Evolutionary conservation across 2,113 vertebrate species (phyloP), one percentile per base, ranked within the genome.

Genomic region (Ameiurus melas): DNA sequence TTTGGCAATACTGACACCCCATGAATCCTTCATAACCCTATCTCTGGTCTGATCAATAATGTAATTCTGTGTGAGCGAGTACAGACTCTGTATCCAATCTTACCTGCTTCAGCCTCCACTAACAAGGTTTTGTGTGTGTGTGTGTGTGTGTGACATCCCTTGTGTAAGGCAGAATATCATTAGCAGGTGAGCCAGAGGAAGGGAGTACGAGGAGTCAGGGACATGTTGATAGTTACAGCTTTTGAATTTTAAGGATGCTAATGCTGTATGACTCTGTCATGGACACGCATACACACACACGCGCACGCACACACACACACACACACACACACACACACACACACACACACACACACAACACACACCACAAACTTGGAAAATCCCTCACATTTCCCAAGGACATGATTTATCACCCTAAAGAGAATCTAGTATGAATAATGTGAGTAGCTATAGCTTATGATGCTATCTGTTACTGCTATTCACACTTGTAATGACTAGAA

Each of bases 41-140:
- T 85, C 43, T 85, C 79, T 83, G 70, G 47, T 86, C 14, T 85
- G 88, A 88, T 89, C 90, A 91, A 89, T 89, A 86, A 87, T 78
- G 86, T 57, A 87, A 86, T 83, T 89, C 79, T 77, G n/a, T 71
- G 43, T 22, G 81, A 64, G 36, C 47, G 39, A 57, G 88, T 87
- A 70, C 81, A 80, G 71, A 78, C 58, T 83, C 83, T 89, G 85
- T 77, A 83, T 86, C 71, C 87, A 86, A 90, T 85, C 88, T 87
- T 53, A 85, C 85, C 86, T 85, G 83, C 70, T 78, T 71, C 62
- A 62, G 57, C 51, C 83, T 33, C 55, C 10, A 60, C 80, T 87
- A 85, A 85, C 88, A 82, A 68, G 87, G 57, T 25, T 43, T 19
- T 22, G 71, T 64, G 66, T 73, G 66, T 30, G 55, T 85, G 58